Evolutionary conservation across 2,888 invertebrate genomes (phyloP).

Genomic region (Macrosiphum euphorbiae): DNA sequence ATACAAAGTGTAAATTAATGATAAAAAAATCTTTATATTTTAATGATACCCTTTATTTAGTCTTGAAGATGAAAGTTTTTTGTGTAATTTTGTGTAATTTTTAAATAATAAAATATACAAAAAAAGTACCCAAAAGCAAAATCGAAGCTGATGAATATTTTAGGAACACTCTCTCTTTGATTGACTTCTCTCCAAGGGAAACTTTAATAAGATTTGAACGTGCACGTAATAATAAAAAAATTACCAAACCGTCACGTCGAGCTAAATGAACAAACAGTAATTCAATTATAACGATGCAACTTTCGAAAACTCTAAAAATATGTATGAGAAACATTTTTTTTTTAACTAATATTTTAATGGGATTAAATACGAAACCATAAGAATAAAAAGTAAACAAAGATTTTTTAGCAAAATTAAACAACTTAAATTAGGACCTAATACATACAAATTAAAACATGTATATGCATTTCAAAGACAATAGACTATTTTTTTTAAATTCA

Average conservation of each 20-base stretch:
- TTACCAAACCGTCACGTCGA: neutral
- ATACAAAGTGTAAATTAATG: neutral
- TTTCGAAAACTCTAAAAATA: neutral
- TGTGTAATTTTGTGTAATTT: neutral
- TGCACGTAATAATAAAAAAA: slow-evolving; percentile 20
- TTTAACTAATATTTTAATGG: neutral
- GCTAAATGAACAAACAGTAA: slow-evolving; percentile 20
- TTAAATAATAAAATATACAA: neutral
- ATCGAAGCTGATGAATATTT: neutral
- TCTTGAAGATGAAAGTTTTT: neutral
- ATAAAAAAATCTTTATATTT: neutral
- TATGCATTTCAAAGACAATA: neutral
- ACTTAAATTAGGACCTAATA: neutral
- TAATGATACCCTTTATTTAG: neutral
- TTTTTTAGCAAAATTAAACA: neutral
- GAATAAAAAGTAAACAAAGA: neutral
- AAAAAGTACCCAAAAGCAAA: neutral
- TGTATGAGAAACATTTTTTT: neutral
- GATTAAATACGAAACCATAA: neutral
- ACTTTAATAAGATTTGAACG: neutral
- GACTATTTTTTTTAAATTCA: neutral
- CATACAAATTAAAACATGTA: neutral
- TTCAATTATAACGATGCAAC: slow-evolving; percentile 23
- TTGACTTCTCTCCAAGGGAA: slow-evolving; percentile 3
- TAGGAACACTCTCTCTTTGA: slow-evolving; percentile 21